Conservation (phyloP, 2,888 invertebrate species). For the Stictocephala bisonia region DNA sequence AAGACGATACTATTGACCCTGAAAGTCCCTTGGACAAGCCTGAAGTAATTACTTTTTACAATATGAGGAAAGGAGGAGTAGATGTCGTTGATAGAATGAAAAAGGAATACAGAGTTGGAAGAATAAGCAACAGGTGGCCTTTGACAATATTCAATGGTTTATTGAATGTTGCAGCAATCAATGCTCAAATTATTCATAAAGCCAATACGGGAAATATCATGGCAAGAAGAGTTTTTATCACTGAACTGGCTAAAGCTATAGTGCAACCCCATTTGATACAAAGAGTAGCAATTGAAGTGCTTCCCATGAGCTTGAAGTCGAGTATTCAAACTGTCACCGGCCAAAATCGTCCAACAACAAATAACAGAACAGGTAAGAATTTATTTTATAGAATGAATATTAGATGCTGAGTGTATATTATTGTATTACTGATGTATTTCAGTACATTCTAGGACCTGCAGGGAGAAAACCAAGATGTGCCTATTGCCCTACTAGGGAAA, state of each 20-base stretch:
- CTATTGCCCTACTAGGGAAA: too few relatives aligned
- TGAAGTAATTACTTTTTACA: constrained; percentile 26
- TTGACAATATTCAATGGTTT: constrained; percentile 15
- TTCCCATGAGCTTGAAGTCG: neutral
- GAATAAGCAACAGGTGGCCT: constrained; percentile 27
- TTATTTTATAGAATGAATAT: too few relatives aligned
- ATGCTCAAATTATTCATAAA: constrained; percentile 17
- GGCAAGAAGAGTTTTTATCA: constrained; percentile 8
- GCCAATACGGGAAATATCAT: constrained; percentile 15
- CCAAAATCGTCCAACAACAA: too few relatives aligned
- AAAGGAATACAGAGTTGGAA: constrained; percentile 12
- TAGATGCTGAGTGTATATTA: too few relatives aligned
- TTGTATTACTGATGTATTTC: too few relatives aligned
- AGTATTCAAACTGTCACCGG: too few relatives aligned
- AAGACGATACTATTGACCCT: constrained; percentile 10
- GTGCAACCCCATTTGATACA: constrained; percentile 12
- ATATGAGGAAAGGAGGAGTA: constrained; percentile 31
- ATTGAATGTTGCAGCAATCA: constrained; percentile 5
- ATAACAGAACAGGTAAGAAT: too few relatives aligned
- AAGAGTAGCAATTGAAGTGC: constrained; percentile 5
- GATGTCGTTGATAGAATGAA: constrained; percentile 34
- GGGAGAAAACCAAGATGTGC: too few relatives aligned
- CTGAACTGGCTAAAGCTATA: neutral
- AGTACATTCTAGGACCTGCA: too few relatives aligned
- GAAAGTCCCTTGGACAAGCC: neutral